Percentiles rank a stretch among this genome's conserved stretches.
Evolutionary conservation across 2,888 invertebrate genomes (phyloP).

Genomic region (Trissoscelio sp.): DNA sequence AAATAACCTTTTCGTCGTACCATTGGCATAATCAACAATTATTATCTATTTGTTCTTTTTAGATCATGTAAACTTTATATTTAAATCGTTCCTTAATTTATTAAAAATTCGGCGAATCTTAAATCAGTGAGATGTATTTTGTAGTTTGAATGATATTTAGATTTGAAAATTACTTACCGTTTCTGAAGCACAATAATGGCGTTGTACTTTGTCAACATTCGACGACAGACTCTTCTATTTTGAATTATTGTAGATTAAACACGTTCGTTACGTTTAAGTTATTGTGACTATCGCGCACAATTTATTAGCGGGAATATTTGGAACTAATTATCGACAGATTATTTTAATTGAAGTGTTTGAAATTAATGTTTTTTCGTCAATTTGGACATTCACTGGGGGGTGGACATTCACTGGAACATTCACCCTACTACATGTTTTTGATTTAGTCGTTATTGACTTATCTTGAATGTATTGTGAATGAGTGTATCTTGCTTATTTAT

Average conservation of each 20-base stretch:
- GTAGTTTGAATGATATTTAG: not conserved
- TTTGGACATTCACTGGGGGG: not conserved
- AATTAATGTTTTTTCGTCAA: not conserved
- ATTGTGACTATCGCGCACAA: slow-evolving; percentile 1
- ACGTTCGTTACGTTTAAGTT: not conserved
- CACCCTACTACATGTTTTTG: no score
- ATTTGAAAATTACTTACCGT: not conserved
- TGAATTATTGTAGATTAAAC: not conserved
- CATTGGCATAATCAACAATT: no score
- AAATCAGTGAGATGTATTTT: not conserved
- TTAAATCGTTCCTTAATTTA: no score
- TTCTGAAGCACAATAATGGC: not conserved
- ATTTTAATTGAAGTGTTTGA: not conserved
- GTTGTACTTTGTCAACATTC: no score
- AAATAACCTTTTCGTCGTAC: no score
- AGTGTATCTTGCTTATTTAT: no score
- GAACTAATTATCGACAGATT: not conserved
- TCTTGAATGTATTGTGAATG: no score
- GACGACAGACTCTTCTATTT: no score
- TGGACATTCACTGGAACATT: not conserved
- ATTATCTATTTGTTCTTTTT: no score
- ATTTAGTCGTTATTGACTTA: no score
- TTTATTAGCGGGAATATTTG: not conserved
- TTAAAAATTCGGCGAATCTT: no score
- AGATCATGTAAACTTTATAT: no score